Base-by-base conservation (phyloP, 2,113 vertebrate species). In the Myocastor coypus region DNA sequence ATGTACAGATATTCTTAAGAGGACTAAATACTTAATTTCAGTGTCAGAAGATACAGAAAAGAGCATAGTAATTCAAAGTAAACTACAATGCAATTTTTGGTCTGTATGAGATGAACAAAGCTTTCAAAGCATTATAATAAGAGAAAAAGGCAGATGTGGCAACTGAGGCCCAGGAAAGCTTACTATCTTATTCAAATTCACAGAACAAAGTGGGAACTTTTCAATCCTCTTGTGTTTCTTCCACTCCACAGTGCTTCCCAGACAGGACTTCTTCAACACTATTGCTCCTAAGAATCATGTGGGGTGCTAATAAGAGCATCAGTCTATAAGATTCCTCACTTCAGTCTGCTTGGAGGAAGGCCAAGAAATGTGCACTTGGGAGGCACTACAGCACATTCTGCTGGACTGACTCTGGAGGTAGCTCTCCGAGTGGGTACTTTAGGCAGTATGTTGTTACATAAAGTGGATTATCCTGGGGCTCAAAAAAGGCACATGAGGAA, bases 401-500 rank as follows among this genome's bases (percentile, higher is more conserved):
- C 50, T 59, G 12, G 50, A 69, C 52, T 4, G 22, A 81, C 89
- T n/a, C 42, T 64, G 17, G 3, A 63, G 37, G 40, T 37, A 17
- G 50, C 3, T 37, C 16, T 71, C 46, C 24, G 69, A 89, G 66
- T 83, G 37, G 90, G 78, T 22, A 68, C 30, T 96, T 73, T 30
- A 68, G 40, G 82, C 61, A 57, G 42, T 42, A 37, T 16, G 46
- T 32, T 94, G 77, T 66, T 84, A 83, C 20, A 12, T 75, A 83
- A 75, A 34, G 24, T 94, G 3, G 37, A 92, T 52, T 83, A 82
- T 73, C 96, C 42, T 4, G 90, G 87, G 68, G 68, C 40, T 78
- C 91, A 86, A 86, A 97, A 96, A 95, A 63, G 12, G 87, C 91
- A 94, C 52, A 66, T 20, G 89, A 92, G 50, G 46, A 90, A 91